Percentiles rank a stretch among this genome's conserved stretches.
Evolutionary conservation across 2,113 vertebrate genomes (phyloP).

Genomic region (Percopsis transmontana): DNA sequence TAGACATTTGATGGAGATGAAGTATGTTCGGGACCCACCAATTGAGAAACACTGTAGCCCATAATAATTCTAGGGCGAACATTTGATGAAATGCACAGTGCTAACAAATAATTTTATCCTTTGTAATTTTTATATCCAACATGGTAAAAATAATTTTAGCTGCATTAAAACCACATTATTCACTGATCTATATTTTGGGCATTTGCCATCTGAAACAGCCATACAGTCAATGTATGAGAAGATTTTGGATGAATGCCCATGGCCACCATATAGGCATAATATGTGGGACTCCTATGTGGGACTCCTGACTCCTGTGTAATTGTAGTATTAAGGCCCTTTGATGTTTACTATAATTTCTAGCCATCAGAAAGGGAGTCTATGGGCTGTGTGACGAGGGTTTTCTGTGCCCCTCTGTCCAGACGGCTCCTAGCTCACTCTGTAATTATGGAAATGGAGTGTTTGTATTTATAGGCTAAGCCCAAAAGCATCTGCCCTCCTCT

Average conservation of each 20-base stretch:
- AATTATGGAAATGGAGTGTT: constrained; percentile 90
- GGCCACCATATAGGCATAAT: constrained; percentile 59
- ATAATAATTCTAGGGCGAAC: no score
- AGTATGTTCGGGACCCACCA: no score
- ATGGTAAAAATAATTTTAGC: no score
- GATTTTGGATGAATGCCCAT: constrained; percentile 35
- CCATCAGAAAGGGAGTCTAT: constrained; percentile 71
- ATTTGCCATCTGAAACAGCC: constrained; percentile 41
- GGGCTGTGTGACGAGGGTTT: constrained; percentile 73
- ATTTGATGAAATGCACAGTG: no score
- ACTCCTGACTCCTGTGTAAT: constrained; percentile 64
- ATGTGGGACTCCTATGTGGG: constrained; percentile 32
- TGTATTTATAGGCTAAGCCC: constrained; percentile 93
- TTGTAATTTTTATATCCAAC: no score
- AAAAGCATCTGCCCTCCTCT: constrained; percentile 82
- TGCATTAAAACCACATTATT: neutral
- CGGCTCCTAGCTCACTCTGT: constrained; percentile 84
- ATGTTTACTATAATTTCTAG: constrained; percentile 73
- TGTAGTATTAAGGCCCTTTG: constrained; percentile 77
- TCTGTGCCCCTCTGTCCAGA: constrained; percentile 80
- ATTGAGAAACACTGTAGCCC: no score
- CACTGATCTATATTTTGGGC: constrained; percentile 2
- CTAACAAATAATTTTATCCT: no score
- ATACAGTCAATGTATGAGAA: constrained; percentile 23
- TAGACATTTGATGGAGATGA: no score